Base-by-base conservation (phyloP, 2,797 vertebrate species). In the Smutsia gigantea region DNA sequence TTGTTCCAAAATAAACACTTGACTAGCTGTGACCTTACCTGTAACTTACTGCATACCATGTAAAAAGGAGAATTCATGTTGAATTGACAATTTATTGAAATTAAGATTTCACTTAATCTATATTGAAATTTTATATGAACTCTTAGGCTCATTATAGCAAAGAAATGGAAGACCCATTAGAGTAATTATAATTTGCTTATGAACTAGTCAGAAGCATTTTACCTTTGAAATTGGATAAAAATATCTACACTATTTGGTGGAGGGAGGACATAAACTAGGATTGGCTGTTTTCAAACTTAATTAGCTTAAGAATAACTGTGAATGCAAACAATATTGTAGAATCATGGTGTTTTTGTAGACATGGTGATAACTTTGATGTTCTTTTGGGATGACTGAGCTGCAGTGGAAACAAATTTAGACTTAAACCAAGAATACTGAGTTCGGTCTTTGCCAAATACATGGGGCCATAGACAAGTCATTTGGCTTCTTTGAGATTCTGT, bases 221-320 rank as follows among this genome's bases (percentile, higher is more conserved):
- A n/a, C 59, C 42, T 85, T 92, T 83, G 31, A 96, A 86, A 93
- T 81, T 10, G 8, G 37, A 29, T 81, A 79, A 75, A 82, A 34
- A 79, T 61, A 4, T 94, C 17, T 42, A 39, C 3, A 29, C 17
- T 51, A 7, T 51, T 87, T 84, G n/a, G 34, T 93, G 21, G n/a
- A 66, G 21, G 37, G 27, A 68, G 29, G 18, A 66, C 42, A 31
- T 59, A 79, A 17, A 53, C 17, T 83, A 25, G 34, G 6, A 61
- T 57, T 72, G 68, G 25, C 55, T 61, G 17, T 49, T 82, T 92
- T 69, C 37, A 94, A 92, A 89, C 82, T 89, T 46, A 85, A 39
- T 82, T 79, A 23, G 69, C 3, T 29, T 69, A 69, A 59, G 49
- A 81, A 79, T 83, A 78, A 90, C 37, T 37, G 8, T 69, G 29